Conservation (phyloP, 2,888 invertebrate genomes). For the Cheilosia impressa region DNA sequence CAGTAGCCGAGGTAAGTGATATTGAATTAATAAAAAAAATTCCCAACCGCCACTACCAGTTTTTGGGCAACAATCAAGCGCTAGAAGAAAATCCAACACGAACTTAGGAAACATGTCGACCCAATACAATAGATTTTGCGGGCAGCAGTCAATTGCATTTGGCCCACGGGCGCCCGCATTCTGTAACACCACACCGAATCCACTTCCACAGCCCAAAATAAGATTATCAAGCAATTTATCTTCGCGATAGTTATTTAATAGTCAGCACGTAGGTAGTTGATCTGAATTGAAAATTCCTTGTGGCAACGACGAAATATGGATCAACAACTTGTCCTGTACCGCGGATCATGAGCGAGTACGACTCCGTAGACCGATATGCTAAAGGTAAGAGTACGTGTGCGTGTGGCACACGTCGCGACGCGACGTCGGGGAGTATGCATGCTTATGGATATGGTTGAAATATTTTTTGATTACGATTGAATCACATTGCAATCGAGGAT, state of each 20-base stretch:
- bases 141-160: slow-evolving; percentile 55
- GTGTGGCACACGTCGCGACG: slow-evolving; percentile 53
- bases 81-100: slow-evolving; percentile 9
- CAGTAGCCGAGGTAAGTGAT: slow-evolving; percentile 91
- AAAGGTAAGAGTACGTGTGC: slow-evolving; percentile 27
- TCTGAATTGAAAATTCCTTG: slow-evolving; percentile 72
- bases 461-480: slow-evolving; percentile 33
- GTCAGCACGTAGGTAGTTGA: slow-evolving; percentile 75
- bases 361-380: slow-evolving; percentile 35
- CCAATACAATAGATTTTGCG: slow-evolving; percentile 54
- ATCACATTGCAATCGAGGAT: slow-evolving; percentile 54
- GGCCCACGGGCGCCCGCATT: slow-evolving; percentile 73
- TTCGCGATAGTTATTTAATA: slow-evolving; percentile 73
- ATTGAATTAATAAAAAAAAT: slow-evolving; percentile 53
- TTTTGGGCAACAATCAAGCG: slow-evolving; percentile 43
- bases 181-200: slow-evolving; percentile 37
- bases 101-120: slow-evolving; percentile 49
- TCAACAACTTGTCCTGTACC: slow-evolving; percentile 69
- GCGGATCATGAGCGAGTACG: slow-evolving; percentile 43
- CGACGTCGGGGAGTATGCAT: neutral
- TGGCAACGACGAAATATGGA: slow-evolving; percentile 68
- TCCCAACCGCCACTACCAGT: slow-evolving; percentile 9
- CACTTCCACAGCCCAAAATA: slow-evolving; percentile 53
- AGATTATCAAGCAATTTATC: slow-evolving; percentile 74
- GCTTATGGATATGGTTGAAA: slow-evolving; percentile 10